Conservation (phyloP, 2,113 vertebrate genomes). For the Mormoops blainvillei region DNA sequence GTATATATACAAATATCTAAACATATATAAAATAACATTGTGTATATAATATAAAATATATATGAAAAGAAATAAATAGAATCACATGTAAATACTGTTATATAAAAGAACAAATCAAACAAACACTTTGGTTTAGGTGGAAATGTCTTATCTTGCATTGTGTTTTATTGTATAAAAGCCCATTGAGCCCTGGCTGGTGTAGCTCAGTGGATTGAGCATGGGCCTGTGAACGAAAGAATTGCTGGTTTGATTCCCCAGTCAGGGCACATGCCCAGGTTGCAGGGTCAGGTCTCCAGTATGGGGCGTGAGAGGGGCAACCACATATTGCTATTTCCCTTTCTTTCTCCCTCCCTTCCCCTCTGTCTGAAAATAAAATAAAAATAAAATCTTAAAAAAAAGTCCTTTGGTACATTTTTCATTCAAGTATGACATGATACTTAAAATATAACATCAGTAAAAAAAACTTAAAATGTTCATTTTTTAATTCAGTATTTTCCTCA, state of each 20-base stretch:
- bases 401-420: not conserved
- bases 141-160: not conserved
- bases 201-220: too few relatives aligned
- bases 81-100: constrained; percentile 13
- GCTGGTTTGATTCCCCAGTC: too few relatives aligned
- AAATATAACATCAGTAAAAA: constrained; percentile 14
- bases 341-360: too few relatives aligned
- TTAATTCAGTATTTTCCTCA: constrained; percentile 1
- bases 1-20: not conserved
- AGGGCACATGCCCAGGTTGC: too few relatives aligned
- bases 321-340: too few relatives aligned
- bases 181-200: too few relatives aligned
- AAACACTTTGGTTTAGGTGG: not conserved
- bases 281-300: too few relatives aligned
- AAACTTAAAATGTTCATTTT: constrained; percentile 6
- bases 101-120: not conserved
- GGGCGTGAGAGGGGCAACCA: too few relatives aligned
- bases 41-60: not conserved
- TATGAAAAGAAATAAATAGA: not conserved
- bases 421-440: not conserved
- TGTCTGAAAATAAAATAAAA: too few relatives aligned
- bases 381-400: too few relatives aligned
- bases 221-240: too few relatives aligned
- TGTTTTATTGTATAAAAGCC: not conserved
- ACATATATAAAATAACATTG: not conserved